Evolutionary conservation across 2,113 vertebrate genomes (phyloP), one percentile per base, ranked within the genome.

Genomic region (Neotoma lepida): DNA sequence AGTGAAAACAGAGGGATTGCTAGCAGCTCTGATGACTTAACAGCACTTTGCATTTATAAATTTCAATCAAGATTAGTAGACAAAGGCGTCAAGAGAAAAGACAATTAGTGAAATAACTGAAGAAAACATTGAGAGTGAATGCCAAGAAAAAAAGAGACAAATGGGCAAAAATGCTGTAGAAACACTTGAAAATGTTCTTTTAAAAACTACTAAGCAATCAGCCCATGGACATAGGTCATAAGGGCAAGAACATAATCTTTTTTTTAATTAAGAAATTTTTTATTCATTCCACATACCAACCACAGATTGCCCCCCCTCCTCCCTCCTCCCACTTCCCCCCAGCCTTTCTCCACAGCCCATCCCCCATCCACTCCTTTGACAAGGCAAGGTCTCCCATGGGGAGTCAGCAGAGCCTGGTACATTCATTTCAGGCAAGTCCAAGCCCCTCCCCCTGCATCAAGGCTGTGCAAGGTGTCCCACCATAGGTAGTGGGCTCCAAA

Each of bases 21-120:
- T 66, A 80, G 39, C 54, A 71, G 22, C 66, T 2, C 39, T 86
- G 74, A 58, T 35, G 22, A 44, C 63, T 66, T 22, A 74, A 58
- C 46, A 64, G n/a, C 58, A 28, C 63, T 92, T 56, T 10, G 14
- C 73, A 26, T 26, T 24, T 39, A 64, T 49, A 76, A 66, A 84
- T 80, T 85, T 94, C 90, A 73, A 92, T 18, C 12, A 90, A 94
- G 41, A 73, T 80, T 12, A 70, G 74, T 18, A 77, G 44, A 24
- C 49, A 3, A 76, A 94, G 20, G 39, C n/a, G 33, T 85, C 12
- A 73, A 68, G 18, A 49, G 35, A 33, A 87, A 13, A 84, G 66
- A 30, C 30, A 93, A 89, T 82, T 86, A 81, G 6, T 74, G 46
- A 66, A 74, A 88, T 80, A 93, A 64, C 18, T 74, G 35, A 74